Evolutionary conservation across 2,888 invertebrate species (phyloP), one percentile per base, ranked within the genome.

Genomic region (Tetanocera ferruginea): DNA sequence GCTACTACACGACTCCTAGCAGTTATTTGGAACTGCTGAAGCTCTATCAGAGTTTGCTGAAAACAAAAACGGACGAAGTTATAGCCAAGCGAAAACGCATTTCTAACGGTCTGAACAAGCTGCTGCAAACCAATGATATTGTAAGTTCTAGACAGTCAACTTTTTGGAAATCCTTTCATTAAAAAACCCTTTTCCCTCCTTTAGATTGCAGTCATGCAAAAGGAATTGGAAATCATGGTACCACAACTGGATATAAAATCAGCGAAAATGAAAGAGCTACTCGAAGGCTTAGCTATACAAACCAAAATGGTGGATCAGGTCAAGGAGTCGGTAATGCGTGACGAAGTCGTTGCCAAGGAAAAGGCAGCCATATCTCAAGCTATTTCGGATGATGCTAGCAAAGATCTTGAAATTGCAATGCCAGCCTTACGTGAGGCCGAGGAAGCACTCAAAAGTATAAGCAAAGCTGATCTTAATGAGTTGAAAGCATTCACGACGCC

Each of bases 1-100:
- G 94, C 85, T 97, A 96, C 90, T 97, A 97, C 88, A 96, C 96
- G 3, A 97, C 97, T 0, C 97, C 97, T 0, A 97, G 96, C 88
- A 96, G 96, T 86, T 97, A 97, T 87, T 90, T 97, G 81, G 96
- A 97, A 86, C 90, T 97, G 51, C 91, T 97, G 43, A 96, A 95
- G 85, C 91, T 96, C 0, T 97, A 96, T 87, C 90, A 94, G 73
- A 89, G 89, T 14, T 93, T 96, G 87, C 89, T 97, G 3, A 93
- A 92, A 74, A 94, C 94, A 84, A 94, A 93, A 79, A 93, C 93
- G 80, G 92, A 94, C 84, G 94, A 94, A 52, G 92, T 92, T 31
- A 91, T 92, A 62, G 92, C 92, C 14, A 91, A 91, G 79, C 91
- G 93, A 73, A 94, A 93, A 79, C 91, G 95, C 81, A 94, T 96